Conservation (phyloP, 2,113 vertebrate species). For the Poeciliopsis occidentalis region DNA sequence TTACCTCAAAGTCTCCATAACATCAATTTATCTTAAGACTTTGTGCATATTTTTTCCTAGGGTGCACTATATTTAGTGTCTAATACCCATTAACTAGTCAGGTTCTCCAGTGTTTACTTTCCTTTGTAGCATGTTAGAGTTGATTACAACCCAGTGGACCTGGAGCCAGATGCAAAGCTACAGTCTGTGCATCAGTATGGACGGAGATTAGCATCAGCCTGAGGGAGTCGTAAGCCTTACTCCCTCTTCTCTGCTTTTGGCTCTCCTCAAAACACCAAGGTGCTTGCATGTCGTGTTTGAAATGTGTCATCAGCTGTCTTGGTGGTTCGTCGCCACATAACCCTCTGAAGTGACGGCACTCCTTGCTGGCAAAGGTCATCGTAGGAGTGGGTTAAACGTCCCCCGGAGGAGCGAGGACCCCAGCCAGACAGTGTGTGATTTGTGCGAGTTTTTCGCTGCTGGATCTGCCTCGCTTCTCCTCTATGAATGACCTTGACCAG, state of each 20-base stretch:
- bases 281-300: conserved; percentile 61
- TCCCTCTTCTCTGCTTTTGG: conserved; percentile 31
- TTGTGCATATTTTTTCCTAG: too few species aligned
- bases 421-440: conserved; percentile 61
- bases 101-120: conserved; percentile 11
- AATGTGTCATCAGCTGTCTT: conserved; percentile 74
- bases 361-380: conserved; percentile 68
- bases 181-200: conserved; percentile 26
- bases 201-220: conserved; percentile 49
- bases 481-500: conserved; percentile 68
- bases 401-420: conserved; percentile 50
- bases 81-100: conserved; percentile 2
- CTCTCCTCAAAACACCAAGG: conserved; percentile 48
- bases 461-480: conserved; percentile 44
- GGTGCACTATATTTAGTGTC: not conserved
- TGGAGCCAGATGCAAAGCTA: conserved; percentile 26
- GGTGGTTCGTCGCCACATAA: conserved; percentile 61
- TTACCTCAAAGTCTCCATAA: too few species aligned
- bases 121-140: conserved; percentile 12
- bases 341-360: conserved; percentile 64
- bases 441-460: conserved; percentile 65
- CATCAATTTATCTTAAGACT: too few species aligned
- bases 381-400: conserved; percentile 70
- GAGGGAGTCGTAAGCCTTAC: conserved; percentile 47
- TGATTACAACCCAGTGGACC: conserved; percentile 37